phyloP scores from a whole-genome alignment of 2,888 invertebrate genomes.

The Uropetala carovei region DNA sequence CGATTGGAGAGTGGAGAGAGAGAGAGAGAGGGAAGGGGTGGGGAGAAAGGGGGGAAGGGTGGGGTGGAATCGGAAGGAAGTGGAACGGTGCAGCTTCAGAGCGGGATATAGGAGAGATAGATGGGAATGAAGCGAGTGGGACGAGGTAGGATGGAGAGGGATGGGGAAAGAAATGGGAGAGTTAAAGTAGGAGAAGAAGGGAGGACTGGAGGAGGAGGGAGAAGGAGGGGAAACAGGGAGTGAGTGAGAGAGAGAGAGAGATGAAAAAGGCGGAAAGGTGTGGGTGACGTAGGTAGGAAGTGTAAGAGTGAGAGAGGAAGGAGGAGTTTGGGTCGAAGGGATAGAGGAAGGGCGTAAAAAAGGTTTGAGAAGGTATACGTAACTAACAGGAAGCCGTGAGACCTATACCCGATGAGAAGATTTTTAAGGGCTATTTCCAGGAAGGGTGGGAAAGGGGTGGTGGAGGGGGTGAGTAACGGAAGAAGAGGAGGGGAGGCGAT shows the following conservation, averaged over 20 bases:
- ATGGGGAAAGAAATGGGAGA: not conserved
- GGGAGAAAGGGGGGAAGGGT: not conserved
- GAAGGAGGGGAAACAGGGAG: not conserved
- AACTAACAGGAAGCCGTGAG: conserved; percentile 1
- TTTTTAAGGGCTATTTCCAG: conserved; percentile 7
- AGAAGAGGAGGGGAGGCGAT: not conserved
- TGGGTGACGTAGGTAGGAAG: not conserved
- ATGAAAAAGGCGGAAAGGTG: not conserved
- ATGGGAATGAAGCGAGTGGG: too few species aligned
- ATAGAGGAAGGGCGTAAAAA: too few species aligned
- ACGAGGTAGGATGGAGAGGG: not conserved
- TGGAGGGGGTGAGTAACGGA: not conserved
- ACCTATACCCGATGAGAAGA: conserved; percentile 2
- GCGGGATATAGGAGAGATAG: too few species aligned
- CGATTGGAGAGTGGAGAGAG: not conserved
- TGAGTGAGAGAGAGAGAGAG: not conserved
- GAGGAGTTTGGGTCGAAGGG: too few species aligned
- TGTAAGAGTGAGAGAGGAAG: too few species aligned
- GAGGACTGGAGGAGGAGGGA: not conserved
- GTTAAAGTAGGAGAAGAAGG: not conserved
- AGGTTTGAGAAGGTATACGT: not conserved
- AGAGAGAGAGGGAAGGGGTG: not conserved
- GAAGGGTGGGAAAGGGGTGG: not conserved
- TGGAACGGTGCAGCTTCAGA: not conserved
- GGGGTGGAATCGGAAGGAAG: not conserved